Evolutionary conservation across 2,888 invertebrate genomes (phyloP).

Genomic region (Synergus japonicus): DNA sequence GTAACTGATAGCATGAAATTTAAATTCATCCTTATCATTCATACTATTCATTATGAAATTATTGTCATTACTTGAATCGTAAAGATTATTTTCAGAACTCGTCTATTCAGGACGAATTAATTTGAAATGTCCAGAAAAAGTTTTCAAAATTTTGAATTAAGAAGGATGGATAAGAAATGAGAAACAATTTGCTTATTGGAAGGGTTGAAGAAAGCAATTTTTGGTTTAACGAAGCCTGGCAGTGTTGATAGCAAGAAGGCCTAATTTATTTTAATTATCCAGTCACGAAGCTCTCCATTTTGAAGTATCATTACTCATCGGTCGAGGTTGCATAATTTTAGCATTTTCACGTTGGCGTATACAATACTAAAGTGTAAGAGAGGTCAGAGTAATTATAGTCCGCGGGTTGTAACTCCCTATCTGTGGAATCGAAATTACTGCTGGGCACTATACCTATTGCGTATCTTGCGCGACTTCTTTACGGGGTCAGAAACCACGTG

Average conservation of each 20-base stretch:
- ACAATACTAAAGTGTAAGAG: constrained; percentile 60
- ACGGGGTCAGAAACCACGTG: constrained; percentile 62
- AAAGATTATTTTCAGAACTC: too few species aligned
- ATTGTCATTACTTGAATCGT: too few species aligned
- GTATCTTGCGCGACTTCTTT: constrained; percentile 68
- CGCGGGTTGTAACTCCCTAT: constrained; percentile 64
- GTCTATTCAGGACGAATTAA: too few species aligned
- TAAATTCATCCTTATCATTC: neutral
- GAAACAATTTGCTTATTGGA: neutral
- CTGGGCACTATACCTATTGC: constrained; percentile 54
- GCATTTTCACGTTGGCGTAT: constrained; percentile 53
- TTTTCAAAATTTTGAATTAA: too few species aligned
- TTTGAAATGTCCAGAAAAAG: neutral
- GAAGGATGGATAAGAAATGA: too few species aligned
- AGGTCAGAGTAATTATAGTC: constrained; percentile 63
- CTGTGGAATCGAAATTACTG: constrained; percentile 67
- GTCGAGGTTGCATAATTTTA: constrained; percentile 29
- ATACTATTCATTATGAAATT: neutral
- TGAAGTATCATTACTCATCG: constrained; percentile 33
- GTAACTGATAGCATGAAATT: neutral
- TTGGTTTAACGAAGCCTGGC: constrained; percentile 11
- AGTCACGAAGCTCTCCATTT: constrained; percentile 33
- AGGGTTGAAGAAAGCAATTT: neutral
- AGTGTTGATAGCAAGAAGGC: constrained; percentile 6
- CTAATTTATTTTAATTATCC: constrained; percentile 25